phyloP scores from a whole-genome alignment of 35 echinoderm and acorn worm species.

The Strongylocentrotus purpuratus region DNA sequence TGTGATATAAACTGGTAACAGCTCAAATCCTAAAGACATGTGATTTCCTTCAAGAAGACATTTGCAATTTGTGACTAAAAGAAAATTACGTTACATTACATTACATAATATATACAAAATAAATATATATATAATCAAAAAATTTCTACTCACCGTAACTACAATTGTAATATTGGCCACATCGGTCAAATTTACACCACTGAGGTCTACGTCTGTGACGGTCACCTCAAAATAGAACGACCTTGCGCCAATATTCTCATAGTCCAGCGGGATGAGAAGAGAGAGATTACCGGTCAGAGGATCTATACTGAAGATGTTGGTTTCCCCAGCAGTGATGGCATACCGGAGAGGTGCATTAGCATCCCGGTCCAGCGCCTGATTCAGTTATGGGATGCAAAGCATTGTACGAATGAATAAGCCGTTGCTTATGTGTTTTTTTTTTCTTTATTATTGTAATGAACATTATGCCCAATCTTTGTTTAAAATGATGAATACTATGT shows the following conservation, averaged over 20 bases:
- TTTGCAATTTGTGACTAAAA: too few relatives aligned
- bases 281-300: constrained; percentile 64
- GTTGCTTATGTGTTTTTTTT: too few relatives aligned
- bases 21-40: too few relatives aligned
- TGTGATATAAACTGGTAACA: too few relatives aligned
- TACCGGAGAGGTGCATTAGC: constrained; percentile 50
- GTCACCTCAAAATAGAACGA: constrained; percentile 63
- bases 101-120: too few relatives aligned
- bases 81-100: too few relatives aligned
- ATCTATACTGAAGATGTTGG: constrained; percentile 61
- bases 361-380: constrained; percentile 70
- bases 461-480: too few relatives aligned
- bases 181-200: constrained; percentile 42
- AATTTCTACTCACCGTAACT: constrained; percentile 51
- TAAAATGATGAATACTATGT: background rate
- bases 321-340: constrained; percentile 56
- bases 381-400: background rate
- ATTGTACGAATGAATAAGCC: too few relatives aligned
- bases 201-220: constrained; percentile 60
- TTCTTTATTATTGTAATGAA: too few relatives aligned
- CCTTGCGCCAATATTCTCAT: constrained; percentile 39
- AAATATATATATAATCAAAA: too few relatives aligned
- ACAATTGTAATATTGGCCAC: constrained; percentile 60
- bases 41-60: too few relatives aligned
- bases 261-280: constrained; percentile 64